Conservation (phyloP, 2,113 vertebrate genomes). For the Circaetus gallicus region DNA sequence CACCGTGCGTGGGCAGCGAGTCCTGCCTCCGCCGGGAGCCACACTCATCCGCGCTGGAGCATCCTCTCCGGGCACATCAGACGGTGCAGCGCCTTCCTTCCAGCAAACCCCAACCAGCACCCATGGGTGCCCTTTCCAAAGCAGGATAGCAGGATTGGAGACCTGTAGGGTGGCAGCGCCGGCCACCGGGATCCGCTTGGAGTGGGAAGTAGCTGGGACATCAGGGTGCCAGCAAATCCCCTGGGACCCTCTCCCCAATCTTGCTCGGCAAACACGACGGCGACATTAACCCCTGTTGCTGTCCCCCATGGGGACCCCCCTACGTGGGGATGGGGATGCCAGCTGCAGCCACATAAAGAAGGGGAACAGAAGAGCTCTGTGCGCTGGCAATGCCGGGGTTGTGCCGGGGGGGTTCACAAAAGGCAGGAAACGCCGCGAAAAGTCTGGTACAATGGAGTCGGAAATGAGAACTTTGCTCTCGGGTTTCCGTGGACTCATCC, state of each 20-base stretch:
- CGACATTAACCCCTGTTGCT: neutral
- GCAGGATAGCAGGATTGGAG: neutral
- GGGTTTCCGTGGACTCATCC: slow-evolving; percentile 29
- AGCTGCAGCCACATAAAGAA: slow-evolving; percentile 30
- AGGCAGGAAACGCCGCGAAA: slow-evolving; percentile 45
- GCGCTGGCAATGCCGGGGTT: neutral
- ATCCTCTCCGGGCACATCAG: accelerated
- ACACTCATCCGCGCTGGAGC: accelerated
- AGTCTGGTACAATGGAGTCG: slow-evolving; percentile 27
- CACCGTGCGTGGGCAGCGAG: accelerated
- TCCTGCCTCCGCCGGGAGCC: neutral
- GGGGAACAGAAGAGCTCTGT: slow-evolving; percentile 54
- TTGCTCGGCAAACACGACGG: accelerated
- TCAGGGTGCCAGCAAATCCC: neutral
- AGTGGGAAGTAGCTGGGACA: accelerated
- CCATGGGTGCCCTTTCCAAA: neutral
- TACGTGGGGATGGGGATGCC: neutral
- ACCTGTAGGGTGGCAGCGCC: accelerated
- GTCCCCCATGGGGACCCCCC: neutral
- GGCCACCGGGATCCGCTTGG: accelerated
- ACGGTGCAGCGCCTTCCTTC: neutral
- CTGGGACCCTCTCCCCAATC: neutral
- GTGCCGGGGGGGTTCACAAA: slow-evolving; percentile 4
- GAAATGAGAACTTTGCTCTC: slow-evolving; percentile 56
- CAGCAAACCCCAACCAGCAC: neutral